Evolutionary conservation across 2,888 invertebrate species (phyloP).

Genomic region (Proisotoma minuta): DNA sequence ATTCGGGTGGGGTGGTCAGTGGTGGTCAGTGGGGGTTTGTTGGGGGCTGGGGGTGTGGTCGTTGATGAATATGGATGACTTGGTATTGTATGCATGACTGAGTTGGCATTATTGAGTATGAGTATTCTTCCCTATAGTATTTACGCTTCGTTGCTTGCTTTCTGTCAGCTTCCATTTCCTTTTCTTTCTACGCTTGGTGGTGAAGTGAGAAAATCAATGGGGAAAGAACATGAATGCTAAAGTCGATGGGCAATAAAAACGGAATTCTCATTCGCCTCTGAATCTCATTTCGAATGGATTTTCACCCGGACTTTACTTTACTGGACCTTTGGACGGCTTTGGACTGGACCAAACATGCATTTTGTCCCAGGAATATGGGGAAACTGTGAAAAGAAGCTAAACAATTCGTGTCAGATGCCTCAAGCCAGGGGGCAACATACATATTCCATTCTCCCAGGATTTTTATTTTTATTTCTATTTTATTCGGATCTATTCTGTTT

Average conservation of each 20-base stretch:
- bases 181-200: constrained; percentile 21
- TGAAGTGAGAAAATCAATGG: constrained; percentile 48
- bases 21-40: too few species aligned
- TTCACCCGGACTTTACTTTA: too few species aligned
- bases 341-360: too few species aligned
- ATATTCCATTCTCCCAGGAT: constrained; percentile 2
- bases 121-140: background rate
- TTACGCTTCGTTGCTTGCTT: background rate
- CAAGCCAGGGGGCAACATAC: background rate
- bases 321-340: too few species aligned
- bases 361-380: too few species aligned
- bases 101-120: too few species aligned
- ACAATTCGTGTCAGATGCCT: too few species aligned
- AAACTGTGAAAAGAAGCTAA: too few species aligned
- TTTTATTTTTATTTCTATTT: constrained; percentile 5
- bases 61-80: constrained; percentile 1
- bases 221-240: constrained; percentile 47
- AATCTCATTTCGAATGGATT: constrained; percentile 47
- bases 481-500: constrained; percentile 2
- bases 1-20: background rate
- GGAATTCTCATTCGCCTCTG: constrained; percentile 48
- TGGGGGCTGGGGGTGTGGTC: background rate
- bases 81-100: constrained; percentile 14
- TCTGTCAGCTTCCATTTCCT: constrained; percentile 20
- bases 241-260: constrained; percentile 48